A percentile compares a stretch with the other conserved stretches of the same genome.
These are phyloP conservation scores for Poecilia gillii DNA, from an alignment of 2,797 vertebrate species.

Conservation along the genomic window DNA sequence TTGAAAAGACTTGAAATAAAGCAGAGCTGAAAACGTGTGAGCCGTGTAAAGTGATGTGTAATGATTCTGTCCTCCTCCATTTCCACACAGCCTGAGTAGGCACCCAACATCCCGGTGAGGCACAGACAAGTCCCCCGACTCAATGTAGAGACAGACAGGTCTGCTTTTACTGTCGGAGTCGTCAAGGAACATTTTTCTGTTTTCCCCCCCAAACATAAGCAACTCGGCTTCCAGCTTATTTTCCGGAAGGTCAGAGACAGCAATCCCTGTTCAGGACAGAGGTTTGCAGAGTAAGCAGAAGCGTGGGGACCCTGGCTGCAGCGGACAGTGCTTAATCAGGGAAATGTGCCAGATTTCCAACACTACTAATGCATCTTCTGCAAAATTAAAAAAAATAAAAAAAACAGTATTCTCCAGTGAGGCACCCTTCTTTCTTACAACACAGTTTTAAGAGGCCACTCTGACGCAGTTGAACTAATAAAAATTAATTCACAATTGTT, in stretches of 20 bases:
- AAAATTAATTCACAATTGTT: background rate
- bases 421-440: background rate
- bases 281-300: background rate
- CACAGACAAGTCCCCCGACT: background rate
- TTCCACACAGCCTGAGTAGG: conserved; percentile 18
- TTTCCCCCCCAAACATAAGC: background rate
- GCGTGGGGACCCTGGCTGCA: background rate
- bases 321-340: background rate
- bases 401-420: background rate
- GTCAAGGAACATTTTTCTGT: background rate
- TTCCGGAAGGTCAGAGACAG: background rate
- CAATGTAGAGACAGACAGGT: background rate
- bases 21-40: conserved; percentile 14
- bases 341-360: background rate
- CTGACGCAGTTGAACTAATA: background rate
- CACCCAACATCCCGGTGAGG: background rate
- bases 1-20: conserved; percentile 31
- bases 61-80: conserved; percentile 58
- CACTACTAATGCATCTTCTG: background rate
- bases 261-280: background rate
- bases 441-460: background rate
- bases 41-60: conserved; percentile 45
- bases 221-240: background rate
- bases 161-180: background rate
- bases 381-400: background rate